phyloP scores from a whole-genome alignment of 2,113 vertebrate species.

The Pollimyrus isidori region DNA sequence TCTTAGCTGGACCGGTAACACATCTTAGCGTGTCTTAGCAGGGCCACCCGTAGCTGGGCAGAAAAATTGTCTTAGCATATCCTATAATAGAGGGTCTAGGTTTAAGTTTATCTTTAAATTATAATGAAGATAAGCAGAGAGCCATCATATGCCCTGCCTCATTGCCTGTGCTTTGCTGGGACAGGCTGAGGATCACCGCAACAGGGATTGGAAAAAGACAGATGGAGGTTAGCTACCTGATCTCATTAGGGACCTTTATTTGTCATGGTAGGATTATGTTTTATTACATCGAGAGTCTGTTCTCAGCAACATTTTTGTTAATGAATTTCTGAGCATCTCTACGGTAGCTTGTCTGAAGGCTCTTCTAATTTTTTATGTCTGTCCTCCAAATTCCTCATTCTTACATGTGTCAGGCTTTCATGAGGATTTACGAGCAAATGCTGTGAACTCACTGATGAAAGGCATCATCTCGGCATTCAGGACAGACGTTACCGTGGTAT shows the following conservation, averaged over 20 bases:
- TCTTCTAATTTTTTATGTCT: background rate
- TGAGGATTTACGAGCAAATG: background rate
- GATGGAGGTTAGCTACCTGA: background rate
- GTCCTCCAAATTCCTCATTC: background rate
- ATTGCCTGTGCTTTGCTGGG: background rate
- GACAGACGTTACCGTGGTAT: background rate
- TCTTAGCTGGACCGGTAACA: too few species aligned
- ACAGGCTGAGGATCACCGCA: background rate
- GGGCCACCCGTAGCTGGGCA: background rate
- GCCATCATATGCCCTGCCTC: background rate
- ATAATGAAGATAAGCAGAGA: background rate
- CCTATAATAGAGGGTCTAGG: background rate
- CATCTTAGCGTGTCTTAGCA: too few species aligned
- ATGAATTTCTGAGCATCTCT: background rate
- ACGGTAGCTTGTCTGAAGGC: background rate
- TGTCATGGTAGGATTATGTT: background rate
- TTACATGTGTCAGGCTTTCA: background rate
- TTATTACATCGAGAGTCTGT: too few species aligned
- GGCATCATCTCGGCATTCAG: background rate
- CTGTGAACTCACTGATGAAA: background rate
- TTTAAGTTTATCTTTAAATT: background rate
- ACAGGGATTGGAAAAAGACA: background rate
- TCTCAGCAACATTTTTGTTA: background rate
- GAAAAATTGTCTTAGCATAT: background rate
- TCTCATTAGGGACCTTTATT: slow-evolving; percentile 1